phyloP scores from a whole-genome alignment of 2,113 vertebrate species.

The Oceanites oceanicus region DNA sequence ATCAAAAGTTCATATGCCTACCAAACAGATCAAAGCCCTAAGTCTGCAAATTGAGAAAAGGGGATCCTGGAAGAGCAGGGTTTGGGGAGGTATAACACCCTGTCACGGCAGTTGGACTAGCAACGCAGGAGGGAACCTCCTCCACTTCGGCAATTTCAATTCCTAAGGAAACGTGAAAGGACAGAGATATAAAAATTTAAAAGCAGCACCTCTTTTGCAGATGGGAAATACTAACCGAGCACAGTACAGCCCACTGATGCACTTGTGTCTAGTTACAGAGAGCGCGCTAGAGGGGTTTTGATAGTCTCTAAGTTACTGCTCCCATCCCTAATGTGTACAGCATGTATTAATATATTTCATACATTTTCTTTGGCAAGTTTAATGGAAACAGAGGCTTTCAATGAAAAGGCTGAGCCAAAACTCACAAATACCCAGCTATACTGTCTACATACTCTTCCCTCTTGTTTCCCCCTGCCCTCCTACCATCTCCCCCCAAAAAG shows the following conservation, averaged over 20 bases:
- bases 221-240: neutral
- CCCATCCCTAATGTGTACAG: neutral
- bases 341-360: conserved; percentile 31
- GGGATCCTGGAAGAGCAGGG: neutral
- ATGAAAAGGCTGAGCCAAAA: conserved; percentile 56
- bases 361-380: conserved; percentile 62
- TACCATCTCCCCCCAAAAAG: neutral
- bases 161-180: neutral
- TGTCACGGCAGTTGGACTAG: neutral
- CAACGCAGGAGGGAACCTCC: neutral
- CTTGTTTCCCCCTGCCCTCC: neutral
- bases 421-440: conserved; percentile 42
- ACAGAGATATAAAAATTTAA: neutral
- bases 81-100: neutral
- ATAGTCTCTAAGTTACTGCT: neutral
- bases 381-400: conserved; percentile 66
- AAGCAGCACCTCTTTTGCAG: neutral
- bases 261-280: neutral
- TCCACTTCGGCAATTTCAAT: neutral
- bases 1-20: neutral
- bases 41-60: neutral
- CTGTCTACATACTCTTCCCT: neutral
- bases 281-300: neutral
- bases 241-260: fast-evolving
- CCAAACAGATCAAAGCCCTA: neutral